Evolutionary conservation across 1,140 invertebrate genomes (phyloP), one percentile per base, ranked within the genome.

Genomic region (Geopemphigus sp.): DNA sequence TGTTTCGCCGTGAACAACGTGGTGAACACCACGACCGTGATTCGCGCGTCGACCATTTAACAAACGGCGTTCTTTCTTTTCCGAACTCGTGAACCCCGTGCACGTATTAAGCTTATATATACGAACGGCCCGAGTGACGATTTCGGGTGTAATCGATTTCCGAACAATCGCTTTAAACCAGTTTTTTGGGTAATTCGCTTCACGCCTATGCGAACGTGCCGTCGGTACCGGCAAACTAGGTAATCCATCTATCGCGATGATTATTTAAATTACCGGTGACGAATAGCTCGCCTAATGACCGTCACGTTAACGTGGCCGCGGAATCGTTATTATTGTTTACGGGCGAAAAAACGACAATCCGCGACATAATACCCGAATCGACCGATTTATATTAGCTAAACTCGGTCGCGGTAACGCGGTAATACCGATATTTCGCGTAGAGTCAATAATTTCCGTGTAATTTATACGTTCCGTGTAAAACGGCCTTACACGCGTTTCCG

Each of bases 1-100:
- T 78, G 74, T 78, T 78, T 29, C 14, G 6, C 57, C 24, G n/a
- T 76, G n/a, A 24, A 29, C n/a, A 57, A 45, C 14, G 29, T 15
- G 22, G 22, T n/a, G 5, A 32, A 59, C 72, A 59, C 73, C 73
- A 29, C 59, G 29, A 57, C 56, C 56, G n/a, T n/a, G n/a, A 32
- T n/a, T 73, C 11, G 68, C 47, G 29, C 68, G 19, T 54, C 54
- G 47, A 72, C 68, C 68, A n/a, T 72, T 72, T 70, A 26, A 54
- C n/a, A 72, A 72, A 29, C 19, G 68, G 8, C 8, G 8, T 39
- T 39, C 8, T 39, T 64, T 47, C 45, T 68, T 47, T 68, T 29
- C 11, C 5, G n/a, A 26, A 72, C 68, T 72, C 68, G 54, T 72
- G 53, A 72, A 29, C 47, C n/a, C 47, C 50, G 24, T 72, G 53